Conservation (phyloP, 2,888 invertebrate species). For the Pilophorus perplexus region DNA sequence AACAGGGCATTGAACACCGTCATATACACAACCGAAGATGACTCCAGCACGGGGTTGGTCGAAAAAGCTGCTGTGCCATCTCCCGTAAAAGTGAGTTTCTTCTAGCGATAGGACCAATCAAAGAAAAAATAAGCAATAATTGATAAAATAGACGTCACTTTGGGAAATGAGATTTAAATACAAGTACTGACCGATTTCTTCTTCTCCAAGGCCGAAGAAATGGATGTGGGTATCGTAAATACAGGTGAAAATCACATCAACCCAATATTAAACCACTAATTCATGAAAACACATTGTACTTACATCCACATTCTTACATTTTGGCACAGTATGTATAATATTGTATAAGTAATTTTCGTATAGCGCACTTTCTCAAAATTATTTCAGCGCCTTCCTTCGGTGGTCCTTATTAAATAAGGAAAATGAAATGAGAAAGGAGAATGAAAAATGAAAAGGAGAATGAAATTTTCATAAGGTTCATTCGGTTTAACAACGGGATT, state of each 20-base stretch:
- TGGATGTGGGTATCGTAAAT: slow-evolving; percentile 9
- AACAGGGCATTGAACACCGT: slow-evolving; percentile 31
- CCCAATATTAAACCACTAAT: too few relatives aligned
- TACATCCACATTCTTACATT: too few relatives aligned
- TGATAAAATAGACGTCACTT: background rate
- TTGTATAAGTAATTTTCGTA: too few relatives aligned
- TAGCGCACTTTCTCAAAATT: too few relatives aligned
- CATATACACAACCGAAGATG: slow-evolving; percentile 37
- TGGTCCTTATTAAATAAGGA: too few relatives aligned
- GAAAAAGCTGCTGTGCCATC: slow-evolving; percentile 44
- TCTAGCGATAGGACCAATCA: background rate
- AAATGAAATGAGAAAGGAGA: too few relatives aligned
- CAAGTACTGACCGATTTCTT: background rate
- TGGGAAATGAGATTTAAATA: background rate
- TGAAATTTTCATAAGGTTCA: too few relatives aligned
- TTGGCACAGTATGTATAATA: too few relatives aligned
- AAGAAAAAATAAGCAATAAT: background rate
- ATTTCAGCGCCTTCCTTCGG: too few relatives aligned
- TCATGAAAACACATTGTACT: too few relatives aligned
- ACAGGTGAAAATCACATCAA: slow-evolving; percentile 22
- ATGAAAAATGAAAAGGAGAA: too few relatives aligned
- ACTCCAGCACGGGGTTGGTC: slow-evolving; percentile 36
- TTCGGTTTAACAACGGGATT: too few relatives aligned
- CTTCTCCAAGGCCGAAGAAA: slow-evolving; percentile 26
- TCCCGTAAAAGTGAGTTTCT: slow-evolving; percentile 44